These are phyloP conservation scores for Copsychus sechellarum DNA, from an alignment of 2,113 vertebrate species.

Conservation along the genomic window DNA sequence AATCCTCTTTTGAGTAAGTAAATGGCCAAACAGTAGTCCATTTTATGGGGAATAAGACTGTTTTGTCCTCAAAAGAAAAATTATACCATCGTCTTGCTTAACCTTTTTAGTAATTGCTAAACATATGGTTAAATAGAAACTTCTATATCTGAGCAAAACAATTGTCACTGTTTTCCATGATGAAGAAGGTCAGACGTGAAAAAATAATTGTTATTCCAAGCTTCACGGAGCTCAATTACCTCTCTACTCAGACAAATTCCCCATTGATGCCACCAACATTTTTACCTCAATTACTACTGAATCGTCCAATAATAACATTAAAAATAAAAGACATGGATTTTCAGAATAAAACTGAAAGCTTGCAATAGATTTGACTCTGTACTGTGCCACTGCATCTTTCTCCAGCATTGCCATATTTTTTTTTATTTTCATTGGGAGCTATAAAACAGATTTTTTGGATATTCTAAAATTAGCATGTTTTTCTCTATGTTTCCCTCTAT, in stretches of 20 bases:
- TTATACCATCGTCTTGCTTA: background rate
- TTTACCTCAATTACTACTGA: background rate
- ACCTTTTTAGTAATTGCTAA: background rate
- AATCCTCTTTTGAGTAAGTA: background rate
- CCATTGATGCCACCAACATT: background rate
- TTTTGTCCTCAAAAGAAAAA: background rate
- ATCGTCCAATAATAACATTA: background rate
- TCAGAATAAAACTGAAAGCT: background rate
- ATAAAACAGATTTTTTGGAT: background rate
- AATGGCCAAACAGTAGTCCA: background rate
- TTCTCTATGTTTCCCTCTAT: background rate
- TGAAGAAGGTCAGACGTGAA: background rate
- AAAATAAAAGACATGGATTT: background rate
- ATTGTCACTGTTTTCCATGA: background rate
- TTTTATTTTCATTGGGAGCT: background rate
- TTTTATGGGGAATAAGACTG: background rate
- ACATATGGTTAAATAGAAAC: background rate
- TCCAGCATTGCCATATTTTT: background rate
- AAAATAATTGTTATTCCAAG: background rate
- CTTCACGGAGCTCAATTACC: background rate
- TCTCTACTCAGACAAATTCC: background rate
- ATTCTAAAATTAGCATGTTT: background rate
- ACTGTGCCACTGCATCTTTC: background rate
- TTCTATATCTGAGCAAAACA: background rate
- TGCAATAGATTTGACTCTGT: background rate